A percentile compares a stretch with the other conserved stretches of the same genome.
Conservation (phyloP, 2,888 invertebrate species). For the Vannuccia rotundouncinata region DNA sequence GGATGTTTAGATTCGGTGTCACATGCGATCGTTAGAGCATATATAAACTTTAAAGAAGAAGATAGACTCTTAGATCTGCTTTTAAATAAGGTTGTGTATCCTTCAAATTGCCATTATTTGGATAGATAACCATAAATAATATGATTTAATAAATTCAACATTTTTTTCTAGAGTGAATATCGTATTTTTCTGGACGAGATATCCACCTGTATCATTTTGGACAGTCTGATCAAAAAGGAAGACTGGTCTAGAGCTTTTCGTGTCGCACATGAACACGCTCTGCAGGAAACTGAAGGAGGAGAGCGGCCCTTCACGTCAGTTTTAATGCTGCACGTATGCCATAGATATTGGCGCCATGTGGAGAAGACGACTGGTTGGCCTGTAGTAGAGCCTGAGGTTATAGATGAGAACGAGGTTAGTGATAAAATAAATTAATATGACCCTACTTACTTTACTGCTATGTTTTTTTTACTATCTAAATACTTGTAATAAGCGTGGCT, state of each 20-base stretch:
- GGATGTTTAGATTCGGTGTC: not conserved
- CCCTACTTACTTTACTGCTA: too few relatives aligned
- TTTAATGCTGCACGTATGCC: not conserved
- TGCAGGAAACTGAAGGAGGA: not conserved
- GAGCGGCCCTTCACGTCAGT: not conserved
- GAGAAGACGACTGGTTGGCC: not conserved
- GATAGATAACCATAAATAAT: too few relatives aligned
- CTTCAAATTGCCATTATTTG: too few relatives aligned
- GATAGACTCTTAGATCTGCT: not conserved
- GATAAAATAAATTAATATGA: too few relatives aligned
- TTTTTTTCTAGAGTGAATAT: not conserved
- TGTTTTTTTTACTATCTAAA: too few relatives aligned
- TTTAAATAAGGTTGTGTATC: not conserved
- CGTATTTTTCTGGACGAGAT: not conserved
- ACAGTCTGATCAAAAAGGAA: not conserved
- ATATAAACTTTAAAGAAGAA: not conserved
- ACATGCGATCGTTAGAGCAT: not conserved
- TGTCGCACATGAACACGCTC: not conserved
- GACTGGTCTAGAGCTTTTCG: not conserved
- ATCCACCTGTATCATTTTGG: not conserved
- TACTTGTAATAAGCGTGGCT: too few relatives aligned
- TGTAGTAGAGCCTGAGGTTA: not conserved
- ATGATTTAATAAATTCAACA: too few relatives aligned
- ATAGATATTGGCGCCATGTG: not conserved
- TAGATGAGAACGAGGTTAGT: not conserved